These are phyloP conservation scores for Emydocephalus ijimae DNA, from an alignment of 2,113 vertebrate species.

Conservation along the genomic window DNA sequence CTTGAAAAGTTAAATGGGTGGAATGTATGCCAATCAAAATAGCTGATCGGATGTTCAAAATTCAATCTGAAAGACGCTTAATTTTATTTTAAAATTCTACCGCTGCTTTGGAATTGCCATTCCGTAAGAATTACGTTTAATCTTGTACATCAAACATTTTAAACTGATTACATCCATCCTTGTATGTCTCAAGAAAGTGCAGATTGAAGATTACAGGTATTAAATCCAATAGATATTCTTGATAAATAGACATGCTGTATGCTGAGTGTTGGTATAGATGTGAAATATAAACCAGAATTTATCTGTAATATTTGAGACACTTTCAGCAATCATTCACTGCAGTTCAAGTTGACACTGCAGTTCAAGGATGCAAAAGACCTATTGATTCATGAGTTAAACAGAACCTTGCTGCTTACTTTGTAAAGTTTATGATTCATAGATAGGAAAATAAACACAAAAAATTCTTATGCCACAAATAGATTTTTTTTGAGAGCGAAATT, in stretches of 20 bases:
- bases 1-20: neutral
- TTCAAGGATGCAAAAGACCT: slow-evolving; percentile 63
- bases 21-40: neutral
- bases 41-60: neutral
- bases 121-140: neutral
- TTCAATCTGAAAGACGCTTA: neutral
- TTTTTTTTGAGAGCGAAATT: neutral
- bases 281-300: slow-evolving; percentile 25
- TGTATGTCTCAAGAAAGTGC: slow-evolving; percentile 9
- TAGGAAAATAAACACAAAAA: neutral
- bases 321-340: slow-evolving; percentile 42
- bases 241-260: neutral
- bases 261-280: slow-evolving; percentile 23
- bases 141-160: neutral
- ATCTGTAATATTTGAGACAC: slow-evolving; percentile 25
- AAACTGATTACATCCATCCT: neutral
- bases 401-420: slow-evolving; percentile 42
- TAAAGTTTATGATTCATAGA: slow-evolving; percentile 28
- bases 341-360: slow-evolving; percentile 48
- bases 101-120: neutral
- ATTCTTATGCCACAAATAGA: neutral
- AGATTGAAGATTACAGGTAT: neutral
- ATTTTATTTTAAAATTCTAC: neutral
- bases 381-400: slow-evolving; percentile 53
- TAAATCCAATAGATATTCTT: slow-evolving; percentile 7